These are phyloP conservation scores for Nothocercus nigrocapillus DNA, from an alignment of 2,113 vertebrate species.

Conservation along the genomic window DNA sequence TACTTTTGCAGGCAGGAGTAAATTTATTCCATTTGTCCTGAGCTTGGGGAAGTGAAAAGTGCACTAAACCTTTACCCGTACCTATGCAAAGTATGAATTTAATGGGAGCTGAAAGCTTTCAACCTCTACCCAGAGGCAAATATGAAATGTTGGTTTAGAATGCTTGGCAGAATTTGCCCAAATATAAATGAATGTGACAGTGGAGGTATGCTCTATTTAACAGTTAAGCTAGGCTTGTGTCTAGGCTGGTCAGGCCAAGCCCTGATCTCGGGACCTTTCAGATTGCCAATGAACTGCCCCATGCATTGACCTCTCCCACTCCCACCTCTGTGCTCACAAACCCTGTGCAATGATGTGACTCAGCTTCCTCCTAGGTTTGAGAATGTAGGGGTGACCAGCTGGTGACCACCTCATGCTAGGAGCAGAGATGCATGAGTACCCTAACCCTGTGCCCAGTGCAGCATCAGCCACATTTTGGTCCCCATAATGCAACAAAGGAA, in stretches of 20 bases:
- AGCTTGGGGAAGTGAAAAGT: conserved; percentile 42
- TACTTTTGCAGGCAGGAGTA: not conserved
- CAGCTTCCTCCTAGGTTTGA: not conserved
- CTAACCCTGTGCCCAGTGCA: not conserved
- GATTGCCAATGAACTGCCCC: not conserved
- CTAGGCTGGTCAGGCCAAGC: not conserved
- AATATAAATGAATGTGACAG: conserved; percentile 46
- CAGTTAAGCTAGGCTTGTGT: not conserved
- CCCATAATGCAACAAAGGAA: not conserved
- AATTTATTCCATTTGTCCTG: not conserved
- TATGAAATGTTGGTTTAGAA: conserved; percentile 35
- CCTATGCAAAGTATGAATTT: conserved; percentile 40
- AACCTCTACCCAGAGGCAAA: conserved; percentile 57
- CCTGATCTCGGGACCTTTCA: not conserved
- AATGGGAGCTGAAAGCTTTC: conserved; percentile 65
- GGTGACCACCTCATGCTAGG: not conserved
- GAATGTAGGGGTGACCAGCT: accelerated
- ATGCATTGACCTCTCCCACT: not conserved
- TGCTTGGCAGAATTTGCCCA: conserved; percentile 21
- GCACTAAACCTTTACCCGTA: conserved; percentile 28
- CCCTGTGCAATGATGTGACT: not conserved
- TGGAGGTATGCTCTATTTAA: not conserved
- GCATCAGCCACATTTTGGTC: not conserved
- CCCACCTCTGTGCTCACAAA: not conserved
- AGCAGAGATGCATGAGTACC: not conserved